Base-by-base conservation (phyloP, 2,888 invertebrate genomes). In the Tridacna gigas region DNA sequence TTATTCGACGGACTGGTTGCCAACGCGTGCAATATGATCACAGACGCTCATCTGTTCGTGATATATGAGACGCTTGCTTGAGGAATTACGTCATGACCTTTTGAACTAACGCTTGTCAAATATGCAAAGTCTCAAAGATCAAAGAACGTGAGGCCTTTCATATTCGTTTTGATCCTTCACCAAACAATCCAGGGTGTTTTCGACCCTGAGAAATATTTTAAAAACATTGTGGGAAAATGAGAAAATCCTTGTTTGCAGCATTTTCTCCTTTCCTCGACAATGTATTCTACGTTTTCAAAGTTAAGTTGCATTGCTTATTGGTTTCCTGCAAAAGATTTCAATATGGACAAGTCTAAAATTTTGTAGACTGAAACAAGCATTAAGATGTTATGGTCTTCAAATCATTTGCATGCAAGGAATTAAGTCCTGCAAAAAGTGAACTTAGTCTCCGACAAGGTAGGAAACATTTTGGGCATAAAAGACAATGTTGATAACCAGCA, bases 41-140 rank as follows among this genome's bases (percentile, higher is more conserved):
- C 61, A 63, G 73, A 63, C 78, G 66, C 13, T 73, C 82, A 79
- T 79, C 74, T 82, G 82, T 77, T 78, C 74, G 65, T 74, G 82
- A 60, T 79, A 82, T 74, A 28, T 22, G 79, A 82, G 76, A 84
- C 75, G 84, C 71, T 82, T 80, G 75, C 66, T 77, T 63, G 26
- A 20, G 74, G 66, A 51, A 77, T 82, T 83, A 80, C 82, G 78
- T 86, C 82, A 86, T 75, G 82, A 84, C 77, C 86, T 84, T 82
- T 79, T 86, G 82, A 86, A 77, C 86, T 74, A 79, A 84, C 86
- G 83, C 83, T 51, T 37, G n/a, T 65, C 76, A 65, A 77, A 65
- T 76, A 63, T 76, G 76, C 67, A 65, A 47, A 77, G 26, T 66
- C 47, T 66, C 77, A 67, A 48, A 77, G 66, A 28, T 77, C 77